phyloP scores from a whole-genome alignment of 2,888 invertebrate species.

The Drosophila formosana region DNA sequence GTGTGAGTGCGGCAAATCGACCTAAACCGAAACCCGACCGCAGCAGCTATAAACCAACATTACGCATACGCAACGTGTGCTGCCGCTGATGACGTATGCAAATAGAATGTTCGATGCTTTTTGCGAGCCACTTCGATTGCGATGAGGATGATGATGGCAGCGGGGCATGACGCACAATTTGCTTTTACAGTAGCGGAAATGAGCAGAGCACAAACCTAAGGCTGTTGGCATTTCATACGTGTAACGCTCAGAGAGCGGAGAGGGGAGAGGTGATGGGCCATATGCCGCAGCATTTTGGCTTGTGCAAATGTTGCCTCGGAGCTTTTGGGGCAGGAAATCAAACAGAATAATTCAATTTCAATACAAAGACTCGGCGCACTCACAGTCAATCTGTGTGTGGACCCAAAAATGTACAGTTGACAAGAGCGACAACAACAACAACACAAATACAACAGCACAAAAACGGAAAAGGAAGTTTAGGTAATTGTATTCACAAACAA shows the following conservation, averaged over 20 bases:
- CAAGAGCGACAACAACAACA: constrained; percentile 23
- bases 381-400: constrained; percentile 26
- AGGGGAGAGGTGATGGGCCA: constrained; percentile 32
- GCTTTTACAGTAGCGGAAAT: constrained; percentile 62
- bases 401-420: constrained; percentile 40
- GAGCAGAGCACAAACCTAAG: constrained; percentile 50
- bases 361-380: constrained; percentile 68
- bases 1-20: constrained; percentile 50
- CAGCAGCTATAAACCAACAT: constrained; percentile 37
- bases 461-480: constrained; percentile 72
- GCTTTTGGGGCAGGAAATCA: constrained; percentile 74
- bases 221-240: constrained; percentile 48
- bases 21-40: constrained; percentile 55
- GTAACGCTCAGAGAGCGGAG: constrained; percentile 1
- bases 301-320: constrained; percentile 49
- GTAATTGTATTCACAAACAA: constrained; percentile 79
- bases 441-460: constrained; percentile 1
- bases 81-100: constrained; percentile 31
- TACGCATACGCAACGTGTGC: constrained; percentile 21
- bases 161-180: constrained; percentile 38
- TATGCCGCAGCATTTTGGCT: constrained; percentile 71
- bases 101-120: constrained; percentile 29
- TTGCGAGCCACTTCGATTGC: constrained; percentile 64
- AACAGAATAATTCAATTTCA: constrained; percentile 82
- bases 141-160: constrained; percentile 14